Evolutionary conservation across 1,140 invertebrate genomes (phyloP), one percentile per base, ranked within the genome.

Genomic region (Teleogryllus occipitalis): DNA sequence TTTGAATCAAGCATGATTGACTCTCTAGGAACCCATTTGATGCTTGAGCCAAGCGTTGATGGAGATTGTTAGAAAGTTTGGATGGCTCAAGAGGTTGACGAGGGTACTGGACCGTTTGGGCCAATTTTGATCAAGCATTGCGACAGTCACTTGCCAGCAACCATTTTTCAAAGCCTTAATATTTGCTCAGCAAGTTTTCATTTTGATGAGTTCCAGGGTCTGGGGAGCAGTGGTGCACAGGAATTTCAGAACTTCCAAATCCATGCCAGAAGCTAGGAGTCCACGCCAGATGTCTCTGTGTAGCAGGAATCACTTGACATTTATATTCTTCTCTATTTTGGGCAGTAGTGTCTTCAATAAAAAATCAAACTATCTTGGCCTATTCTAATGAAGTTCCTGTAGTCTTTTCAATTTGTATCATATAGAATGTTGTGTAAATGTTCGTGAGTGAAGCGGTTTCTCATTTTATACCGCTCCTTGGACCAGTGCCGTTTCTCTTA

Each of bases 241-340:
- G 74, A 75, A 75, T 75, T 75, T 75, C 74, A 75, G 74, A n/a
- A 8, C 74, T 75, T 75, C 74, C 74, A 75, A 75, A 75, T 75
- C 74, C n/a, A 75, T 75, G 74, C 74, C 74, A 75, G 74, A 75
- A 75, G 74, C 74, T 21, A 75, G 74, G 74, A 8, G n/a, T n/a
- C 74, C n/a, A 8, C 8, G n/a, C n/a, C 8, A 8, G 74, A 21
- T n/a, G 74, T 75, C 74, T 75, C 74, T n/a, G 74, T 8, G 74
- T 75, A 8, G 74, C 74, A 75, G n/a, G 74, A 75, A 75, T 75
- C n/a, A n/a, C 74, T 75, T 75, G 8, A 75, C n/a, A n/a, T n/a
- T 8, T 75, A 75, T 75, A 8, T 75, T 8, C 27, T 75, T 75
- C 27, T 75, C 8, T 21, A 75, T 75, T 75, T 75, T 75, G 27